Conservation (phyloP, 2,888 invertebrate genomes). For the Dermolepida albohirtum region DNA sequence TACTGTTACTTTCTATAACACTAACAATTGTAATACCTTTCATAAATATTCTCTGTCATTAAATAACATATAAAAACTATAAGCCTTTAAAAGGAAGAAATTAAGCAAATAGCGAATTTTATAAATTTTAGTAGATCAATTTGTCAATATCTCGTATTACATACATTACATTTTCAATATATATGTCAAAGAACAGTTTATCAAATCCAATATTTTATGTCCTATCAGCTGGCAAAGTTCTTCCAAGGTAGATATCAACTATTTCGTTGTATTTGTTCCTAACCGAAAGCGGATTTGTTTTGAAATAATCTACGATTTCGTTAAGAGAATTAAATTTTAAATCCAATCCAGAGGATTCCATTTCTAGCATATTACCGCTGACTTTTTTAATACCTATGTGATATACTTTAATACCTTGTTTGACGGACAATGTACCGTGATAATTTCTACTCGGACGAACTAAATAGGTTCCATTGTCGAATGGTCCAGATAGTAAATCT, state of each 20-base stretch:
- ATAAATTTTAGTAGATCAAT: too few species aligned
- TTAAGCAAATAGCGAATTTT: too few species aligned
- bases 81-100: too few species aligned
- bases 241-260: conserved; percentile 14
- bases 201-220: neutral
- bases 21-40: too few species aligned
- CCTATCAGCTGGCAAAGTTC: conserved; percentile 12
- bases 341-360: conserved; percentile 7
- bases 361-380: conserved; percentile 5
- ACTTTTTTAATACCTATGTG: conserved; percentile 35
- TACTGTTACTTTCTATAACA: too few species aligned
- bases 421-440: conserved; percentile 36
- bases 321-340: conserved; percentile 25
- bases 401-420: conserved; percentile 35
- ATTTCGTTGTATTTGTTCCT: conserved; percentile 20
- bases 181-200: too few species aligned
- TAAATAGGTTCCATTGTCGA: conserved; percentile 37
- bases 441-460: conserved; percentile 37
- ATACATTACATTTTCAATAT: too few species aligned
- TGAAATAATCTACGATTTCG: conserved; percentile 25
- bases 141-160: too few species aligned
- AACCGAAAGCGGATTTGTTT: conserved; percentile 19
- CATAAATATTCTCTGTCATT: too few species aligned
- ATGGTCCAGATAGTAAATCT: conserved; percentile 18
- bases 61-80: too few species aligned